phyloP scores from a whole-genome alignment of 2,113 vertebrate genomes.

The Periophthalmus modestus region DNA sequence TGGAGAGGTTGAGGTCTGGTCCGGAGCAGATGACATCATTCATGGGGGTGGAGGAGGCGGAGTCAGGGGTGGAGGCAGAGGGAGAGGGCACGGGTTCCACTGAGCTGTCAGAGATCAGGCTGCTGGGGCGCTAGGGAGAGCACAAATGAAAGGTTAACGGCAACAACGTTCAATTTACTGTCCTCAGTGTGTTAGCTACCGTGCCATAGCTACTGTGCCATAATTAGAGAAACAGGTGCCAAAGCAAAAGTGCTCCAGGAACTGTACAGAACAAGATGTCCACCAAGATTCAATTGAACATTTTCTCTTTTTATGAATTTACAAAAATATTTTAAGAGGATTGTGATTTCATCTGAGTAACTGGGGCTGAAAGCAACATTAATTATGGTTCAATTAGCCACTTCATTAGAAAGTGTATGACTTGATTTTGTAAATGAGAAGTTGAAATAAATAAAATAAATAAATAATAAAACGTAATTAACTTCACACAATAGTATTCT shows the following conservation, averaged over 20 bases:
- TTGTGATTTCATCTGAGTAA: not conserved
- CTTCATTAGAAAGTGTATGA: no score
- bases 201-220: no score
- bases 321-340: no score
- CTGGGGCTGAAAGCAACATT: not conserved
- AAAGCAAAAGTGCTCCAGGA: not conserved
- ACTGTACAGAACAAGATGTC: not conserved
- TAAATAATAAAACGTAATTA: no score
- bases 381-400: not conserved
- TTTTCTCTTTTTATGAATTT: not conserved
- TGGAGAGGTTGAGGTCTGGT: conserved; percentile 63
- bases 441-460: no score
- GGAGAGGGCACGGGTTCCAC: conserved; percentile 79
- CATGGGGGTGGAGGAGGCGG: conserved; percentile 57
- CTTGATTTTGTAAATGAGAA: no score
- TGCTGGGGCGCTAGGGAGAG: conserved; percentile 72
- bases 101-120: conserved; percentile 79
- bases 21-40: conserved; percentile 61
- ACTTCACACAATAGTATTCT: no score
- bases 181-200: not conserved
- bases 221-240: not conserved
- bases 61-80: conserved; percentile 68
- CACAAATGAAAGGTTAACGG: not conserved
- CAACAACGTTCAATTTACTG: not conserved
- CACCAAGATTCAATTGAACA: not conserved